These are phyloP conservation scores for Xiphorhynchus elegans DNA, from an alignment of 2,113 vertebrate genomes.

Conservation along the genomic window DNA sequence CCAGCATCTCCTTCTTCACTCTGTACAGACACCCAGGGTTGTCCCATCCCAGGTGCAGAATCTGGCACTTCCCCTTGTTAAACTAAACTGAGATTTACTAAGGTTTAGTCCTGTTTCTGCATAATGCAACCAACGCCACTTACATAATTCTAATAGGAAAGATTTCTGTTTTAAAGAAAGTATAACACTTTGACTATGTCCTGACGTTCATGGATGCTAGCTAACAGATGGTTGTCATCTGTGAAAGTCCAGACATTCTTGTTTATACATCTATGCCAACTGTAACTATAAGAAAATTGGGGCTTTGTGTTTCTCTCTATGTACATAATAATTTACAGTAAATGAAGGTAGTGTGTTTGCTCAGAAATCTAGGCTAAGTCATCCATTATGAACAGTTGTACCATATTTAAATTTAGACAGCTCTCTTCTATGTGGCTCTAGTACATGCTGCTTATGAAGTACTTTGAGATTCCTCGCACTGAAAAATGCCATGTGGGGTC, in stretches of 20 bases:
- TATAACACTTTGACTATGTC: background rate
- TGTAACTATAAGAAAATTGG: background rate
- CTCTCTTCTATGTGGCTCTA: accelerated
- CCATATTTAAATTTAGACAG: background rate
- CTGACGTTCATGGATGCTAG: background rate
- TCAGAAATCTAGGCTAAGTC: background rate
- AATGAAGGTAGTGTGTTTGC: background rate
- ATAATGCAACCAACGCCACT: background rate
- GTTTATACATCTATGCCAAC: background rate
- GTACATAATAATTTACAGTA: background rate
- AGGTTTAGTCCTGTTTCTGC: background rate
- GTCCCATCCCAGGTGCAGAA: accelerated
- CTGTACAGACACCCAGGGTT: accelerated
- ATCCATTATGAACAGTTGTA: background rate
- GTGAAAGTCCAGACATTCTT: background rate
- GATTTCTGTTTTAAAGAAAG: background rate
- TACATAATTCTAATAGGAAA: background rate
- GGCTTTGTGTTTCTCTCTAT: accelerated
- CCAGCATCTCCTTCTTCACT: background rate
- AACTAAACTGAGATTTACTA: background rate
- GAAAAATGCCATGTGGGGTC: background rate
- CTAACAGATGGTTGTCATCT: background rate
- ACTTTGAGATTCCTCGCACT: background rate
- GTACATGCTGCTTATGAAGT: background rate
- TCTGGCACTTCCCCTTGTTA: accelerated